phyloP scores from a whole-genome alignment of 2,797 vertebrate species.

The Sebastes vulpes region DNA sequence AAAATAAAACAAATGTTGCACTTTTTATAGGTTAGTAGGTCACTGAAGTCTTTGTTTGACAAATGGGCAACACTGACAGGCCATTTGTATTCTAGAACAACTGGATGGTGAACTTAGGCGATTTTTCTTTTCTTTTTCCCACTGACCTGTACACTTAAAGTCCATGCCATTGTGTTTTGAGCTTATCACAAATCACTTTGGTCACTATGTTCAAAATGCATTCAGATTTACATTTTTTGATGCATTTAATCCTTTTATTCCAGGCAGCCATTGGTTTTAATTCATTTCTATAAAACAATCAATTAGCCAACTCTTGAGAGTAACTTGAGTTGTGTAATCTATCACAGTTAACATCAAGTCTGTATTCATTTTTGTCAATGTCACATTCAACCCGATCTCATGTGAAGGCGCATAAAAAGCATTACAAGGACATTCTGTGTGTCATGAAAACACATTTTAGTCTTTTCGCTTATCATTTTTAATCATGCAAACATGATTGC shows the following conservation, averaged over 20 bases:
- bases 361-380: not conserved
- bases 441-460: not conserved
- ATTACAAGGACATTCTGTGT: not conserved
- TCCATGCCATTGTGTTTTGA: not conserved
- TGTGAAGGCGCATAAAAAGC: not conserved
- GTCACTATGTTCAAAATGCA: not conserved
- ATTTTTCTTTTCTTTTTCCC: not conserved
- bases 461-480: not conserved
- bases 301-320: not conserved
- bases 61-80: not conserved
- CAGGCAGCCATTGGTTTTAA: not conserved
- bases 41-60: slow-evolving; percentile 19
- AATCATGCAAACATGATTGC: not conserved
- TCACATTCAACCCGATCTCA: not conserved
- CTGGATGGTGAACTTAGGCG: not conserved
- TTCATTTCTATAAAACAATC: not conserved
- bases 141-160: not conserved
- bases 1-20: not conserved
- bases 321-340: not conserved
- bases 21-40: slow-evolving; percentile 10
- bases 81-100: not conserved
- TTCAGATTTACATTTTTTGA: too few relatives aligned
- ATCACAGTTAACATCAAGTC: slow-evolving; percentile 1
- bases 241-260: not conserved
- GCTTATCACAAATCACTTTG: not conserved